phyloP scores from a whole-genome alignment of 2,113 vertebrate genomes.

The Pteruthius melanotis region DNA sequence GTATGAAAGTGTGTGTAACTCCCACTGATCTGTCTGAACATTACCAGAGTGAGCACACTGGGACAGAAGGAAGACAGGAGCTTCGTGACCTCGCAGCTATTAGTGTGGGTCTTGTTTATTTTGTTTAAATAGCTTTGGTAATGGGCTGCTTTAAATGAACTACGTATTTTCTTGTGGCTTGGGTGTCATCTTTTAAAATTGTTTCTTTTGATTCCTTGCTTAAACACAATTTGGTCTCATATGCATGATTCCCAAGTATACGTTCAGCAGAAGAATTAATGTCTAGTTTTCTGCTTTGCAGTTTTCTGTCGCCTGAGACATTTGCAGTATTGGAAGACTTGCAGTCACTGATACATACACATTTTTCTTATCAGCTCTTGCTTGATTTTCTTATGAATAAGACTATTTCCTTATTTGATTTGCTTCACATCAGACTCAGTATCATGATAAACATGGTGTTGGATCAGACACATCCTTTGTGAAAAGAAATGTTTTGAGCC shows the following conservation, averaged over 20 bases:
- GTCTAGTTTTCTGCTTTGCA: conserved; percentile 7
- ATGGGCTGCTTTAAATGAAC: conserved; percentile 55
- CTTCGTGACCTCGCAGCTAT: conserved; percentile 59
- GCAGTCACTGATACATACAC: background rate
- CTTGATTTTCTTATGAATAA: background rate
- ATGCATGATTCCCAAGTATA: conserved; percentile 8
- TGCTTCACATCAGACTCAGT: background rate
- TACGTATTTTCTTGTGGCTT: conserved; percentile 10
- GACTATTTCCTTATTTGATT: background rate
- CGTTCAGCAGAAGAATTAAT: background rate
- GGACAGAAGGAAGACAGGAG: conserved; percentile 65
- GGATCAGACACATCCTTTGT: background rate
- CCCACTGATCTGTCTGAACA: conserved; percentile 75
- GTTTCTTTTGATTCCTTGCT: conserved; percentile 21
- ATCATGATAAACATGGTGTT: background rate
- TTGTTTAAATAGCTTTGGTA: conserved; percentile 69
- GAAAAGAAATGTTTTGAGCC: background rate
- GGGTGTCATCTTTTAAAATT: background rate
- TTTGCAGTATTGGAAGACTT: background rate
- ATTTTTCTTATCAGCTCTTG: background rate
- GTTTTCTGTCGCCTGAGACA: background rate
- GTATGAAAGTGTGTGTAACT: conserved; percentile 77
- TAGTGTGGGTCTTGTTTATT: conserved; percentile 74
- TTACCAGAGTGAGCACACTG: conserved; percentile 73
- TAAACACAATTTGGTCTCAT: background rate